Evolutionary conservation across 2,113 vertebrate species (phyloP).

Genomic region (Hemiscyllium ocellatum): DNA sequence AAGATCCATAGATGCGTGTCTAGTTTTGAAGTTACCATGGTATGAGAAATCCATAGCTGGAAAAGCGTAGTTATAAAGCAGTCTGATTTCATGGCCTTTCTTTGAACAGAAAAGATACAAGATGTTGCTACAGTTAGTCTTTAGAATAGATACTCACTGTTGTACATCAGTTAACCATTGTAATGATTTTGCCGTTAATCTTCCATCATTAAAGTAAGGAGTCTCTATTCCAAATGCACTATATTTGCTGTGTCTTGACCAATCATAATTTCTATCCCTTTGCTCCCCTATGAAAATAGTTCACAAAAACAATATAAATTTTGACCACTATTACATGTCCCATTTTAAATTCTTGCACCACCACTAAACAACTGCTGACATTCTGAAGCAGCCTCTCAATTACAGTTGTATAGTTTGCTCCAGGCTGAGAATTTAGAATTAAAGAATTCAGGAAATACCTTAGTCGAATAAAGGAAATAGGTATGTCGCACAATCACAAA

Average conservation of each 20-base stretch:
- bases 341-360: background rate
- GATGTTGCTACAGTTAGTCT: no score
- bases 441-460: background rate
- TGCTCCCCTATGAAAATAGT: slow-evolving; percentile 59
- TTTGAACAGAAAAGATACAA: background rate
- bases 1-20: no score
- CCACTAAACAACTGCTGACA: background rate
- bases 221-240: slow-evolving; percentile 63
- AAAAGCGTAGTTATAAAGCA: background rate
- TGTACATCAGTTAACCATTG: slow-evolving; percentile 59
- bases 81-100: background rate
- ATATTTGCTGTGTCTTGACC: slow-evolving; percentile 52
- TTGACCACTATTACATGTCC: background rate
- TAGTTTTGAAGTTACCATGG: background rate
- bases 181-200: slow-evolving; percentile 53
- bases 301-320: background rate
- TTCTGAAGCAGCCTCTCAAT: background rate
- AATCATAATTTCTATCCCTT: slow-evolving; percentile 68
- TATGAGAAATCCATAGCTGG: background rate
- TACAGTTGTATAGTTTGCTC: background rate
- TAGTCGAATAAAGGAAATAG: background rate
- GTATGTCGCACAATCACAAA: background rate
- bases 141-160: slow-evolving; percentile 55
- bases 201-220: slow-evolving; percentile 68
- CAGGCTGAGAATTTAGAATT: background rate